A percentile compares a stretch with the other conserved stretches of the same genome.
These are phyloP conservation scores for Phyllopteryx taeniolatus DNA, from an alignment of 2,113 vertebrate species.

Conservation along the genomic window DNA sequence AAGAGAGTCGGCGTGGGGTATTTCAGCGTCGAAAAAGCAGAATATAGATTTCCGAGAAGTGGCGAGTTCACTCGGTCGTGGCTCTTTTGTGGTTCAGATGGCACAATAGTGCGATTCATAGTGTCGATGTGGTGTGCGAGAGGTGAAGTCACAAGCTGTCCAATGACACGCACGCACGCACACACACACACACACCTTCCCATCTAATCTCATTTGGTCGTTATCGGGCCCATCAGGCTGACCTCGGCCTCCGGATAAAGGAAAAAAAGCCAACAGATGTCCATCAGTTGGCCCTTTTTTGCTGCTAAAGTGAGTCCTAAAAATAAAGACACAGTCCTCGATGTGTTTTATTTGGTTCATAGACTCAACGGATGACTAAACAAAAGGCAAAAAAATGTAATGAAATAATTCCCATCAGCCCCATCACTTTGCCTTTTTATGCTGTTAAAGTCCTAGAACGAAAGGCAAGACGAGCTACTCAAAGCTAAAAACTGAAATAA, in stretches of 20 bases:
- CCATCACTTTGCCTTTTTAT: too few species aligned
- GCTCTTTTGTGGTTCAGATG: constrained; percentile 62
- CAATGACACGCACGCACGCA: constrained; percentile 64
- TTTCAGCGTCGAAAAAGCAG: constrained; percentile 21
- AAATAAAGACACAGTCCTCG: constrained; percentile 23
- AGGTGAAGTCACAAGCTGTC: constrained; percentile 70
- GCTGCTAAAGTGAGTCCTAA: constrained; percentile 2
- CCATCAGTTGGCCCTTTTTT: constrained; percentile 52
- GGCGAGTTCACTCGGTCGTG: constrained; percentile 38
- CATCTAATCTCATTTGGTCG: constrained; percentile 67
- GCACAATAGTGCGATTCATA: constrained; percentile 73
- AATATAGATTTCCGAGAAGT: not conserved
- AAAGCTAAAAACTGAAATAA: not conserved
- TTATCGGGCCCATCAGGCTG: constrained; percentile 63
- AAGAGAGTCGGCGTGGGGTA: not conserved
- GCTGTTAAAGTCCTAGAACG: too few species aligned
- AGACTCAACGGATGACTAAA: not conserved
- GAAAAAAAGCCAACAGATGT: constrained; percentile 67
- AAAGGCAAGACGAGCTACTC: too few species aligned
- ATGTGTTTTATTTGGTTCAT: not conserved
- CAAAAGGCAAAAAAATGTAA: too few species aligned
- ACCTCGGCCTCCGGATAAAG: constrained; percentile 57
- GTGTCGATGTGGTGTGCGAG: constrained; percentile 48
- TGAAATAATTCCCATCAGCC: too few species aligned
- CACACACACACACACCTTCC: constrained; percentile 63